Evolutionary conservation across 2,113 vertebrate genomes (phyloP), one percentile per base, ranked within the genome.

Genomic region (Hystrix brachyura): DNA sequence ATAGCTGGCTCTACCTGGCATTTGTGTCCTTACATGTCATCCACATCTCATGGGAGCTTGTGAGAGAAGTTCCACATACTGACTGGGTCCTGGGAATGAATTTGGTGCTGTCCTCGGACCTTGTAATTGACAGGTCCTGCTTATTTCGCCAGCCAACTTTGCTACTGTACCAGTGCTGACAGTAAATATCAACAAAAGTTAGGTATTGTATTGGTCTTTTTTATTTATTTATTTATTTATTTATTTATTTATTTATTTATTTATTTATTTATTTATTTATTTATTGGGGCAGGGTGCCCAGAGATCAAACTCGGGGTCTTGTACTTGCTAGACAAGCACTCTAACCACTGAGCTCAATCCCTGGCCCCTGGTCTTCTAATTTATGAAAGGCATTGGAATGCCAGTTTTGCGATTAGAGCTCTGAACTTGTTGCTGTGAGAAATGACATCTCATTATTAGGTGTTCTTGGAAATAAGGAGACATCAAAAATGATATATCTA

Each of bases 351-450:
- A 38, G 38, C 38, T 38, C 38, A 38, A 38, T 38, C 38, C 38
- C 38, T 38, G 38, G 38, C 38, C 38, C 38, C 38, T 38, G 38
- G 38, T 90, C 25, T 69, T 79, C 14, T 12, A 19, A 17, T 87
- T 94, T 92, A 53, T 59, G 90, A 86, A 14, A 92, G 25, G 21
- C 71, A 9, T 92, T 43, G 67, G 71, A 92, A 76, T 93, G 9
- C 69, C 48, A 64, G 48, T 96, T 95, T 88, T 93, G 27, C 51
- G 95, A 71, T 95, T 69, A 90, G 86, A 92, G 21, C 55, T 43
- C 72, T 69, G 53, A 79, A 59, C 9, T 71, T 84, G 43, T 62
- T 90, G 27, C 53, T 97, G 0, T 92, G 62, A 89, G 29, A 95
- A 91, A n/a, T 53, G 72, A 59, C 4, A 34, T 89, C 46, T 87